phyloP scores from a whole-genome alignment of 2,888 invertebrate genomes.

The Spilarctia lutea region DNA sequence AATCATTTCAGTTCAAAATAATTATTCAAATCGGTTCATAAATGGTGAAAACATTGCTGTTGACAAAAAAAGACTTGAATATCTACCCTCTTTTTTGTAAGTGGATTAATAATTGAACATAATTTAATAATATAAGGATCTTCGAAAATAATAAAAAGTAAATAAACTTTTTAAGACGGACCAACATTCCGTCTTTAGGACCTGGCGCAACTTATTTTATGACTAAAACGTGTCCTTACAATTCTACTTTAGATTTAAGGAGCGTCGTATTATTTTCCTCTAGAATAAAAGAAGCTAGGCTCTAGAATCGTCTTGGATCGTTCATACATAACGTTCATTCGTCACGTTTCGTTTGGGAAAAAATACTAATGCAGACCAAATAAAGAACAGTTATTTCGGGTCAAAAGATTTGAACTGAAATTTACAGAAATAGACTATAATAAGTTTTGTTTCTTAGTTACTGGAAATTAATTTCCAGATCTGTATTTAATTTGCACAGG shows the following conservation, averaged over 20 bases:
- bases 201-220: slow-evolving; percentile 7
- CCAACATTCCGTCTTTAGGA: background rate
- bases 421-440: background rate
- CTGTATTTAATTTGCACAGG: background rate
- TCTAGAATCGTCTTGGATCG: slow-evolving; percentile 25
- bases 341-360: slow-evolving; percentile 27
- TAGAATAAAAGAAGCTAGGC: slow-evolving; percentile 21
- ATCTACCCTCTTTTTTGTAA: background rate
- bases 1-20: no score
- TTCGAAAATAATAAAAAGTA: background rate
- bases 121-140: background rate
- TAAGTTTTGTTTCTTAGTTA: background rate
- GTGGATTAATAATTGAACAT: background rate
- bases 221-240: slow-evolving; percentile 8
- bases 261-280: slow-evolving; percentile 4
- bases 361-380: slow-evolving; percentile 36
- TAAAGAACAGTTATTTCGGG: slow-evolving; percentile 26
- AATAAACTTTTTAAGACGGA: slow-evolving; percentile 8
- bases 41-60: no score
- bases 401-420: background rate
- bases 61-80: no score
- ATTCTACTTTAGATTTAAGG: slow-evolving; percentile 12
- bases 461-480: background rate
- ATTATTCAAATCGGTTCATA: no score
- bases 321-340: slow-evolving; percentile 39